These are phyloP conservation scores for Agriopis leucophaearia DNA, from an alignment of 2,888 invertebrate species.

Conservation along the genomic window DNA sequence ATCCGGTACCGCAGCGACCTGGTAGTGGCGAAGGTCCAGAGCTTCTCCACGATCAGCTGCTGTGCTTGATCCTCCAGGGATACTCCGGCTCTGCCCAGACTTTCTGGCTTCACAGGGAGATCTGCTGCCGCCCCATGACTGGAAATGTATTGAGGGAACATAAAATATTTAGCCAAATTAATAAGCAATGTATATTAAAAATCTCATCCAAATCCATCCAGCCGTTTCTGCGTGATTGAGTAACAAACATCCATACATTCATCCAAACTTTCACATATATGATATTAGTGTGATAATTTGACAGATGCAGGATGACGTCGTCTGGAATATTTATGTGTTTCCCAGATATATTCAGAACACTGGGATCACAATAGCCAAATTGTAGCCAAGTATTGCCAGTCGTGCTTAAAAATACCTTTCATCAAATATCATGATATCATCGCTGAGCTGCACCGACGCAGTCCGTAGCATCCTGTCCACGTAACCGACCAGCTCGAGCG, in stretches of 20 bases:
- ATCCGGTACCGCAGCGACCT: conserved; percentile 92
- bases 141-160: conserved; percentile 47
- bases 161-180: too few relatives aligned
- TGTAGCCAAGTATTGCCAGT: too few relatives aligned
- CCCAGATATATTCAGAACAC: too few relatives aligned
- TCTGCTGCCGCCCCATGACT: conserved; percentile 78
- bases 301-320: conserved; percentile 93
- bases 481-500: conserved; percentile 93
- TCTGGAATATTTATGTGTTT: conserved; percentile 67
- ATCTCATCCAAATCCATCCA: too few relatives aligned
- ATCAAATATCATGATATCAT: conserved; percentile 91
- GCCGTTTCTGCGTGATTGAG: too few relatives aligned
- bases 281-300: too few relatives aligned
- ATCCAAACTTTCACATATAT: too few relatives aligned
- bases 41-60: conserved; percentile 90
- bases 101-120: conserved; percentile 84
- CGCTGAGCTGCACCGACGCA: conserved; percentile 91
- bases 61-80: conserved; percentile 88
- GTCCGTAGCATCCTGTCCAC: conserved; percentile 93
- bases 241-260: too few relatives aligned
- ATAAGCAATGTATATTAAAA: too few relatives aligned
- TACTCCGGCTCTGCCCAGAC: conserved; percentile 83
- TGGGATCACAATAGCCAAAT: too few relatives aligned
- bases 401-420: conserved; percentile 78
- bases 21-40: conserved; percentile 91